These are phyloP conservation scores for Eupelmus urozonus DNA, from an alignment of 2,888 invertebrate genomes.

Conservation along the genomic window DNA sequence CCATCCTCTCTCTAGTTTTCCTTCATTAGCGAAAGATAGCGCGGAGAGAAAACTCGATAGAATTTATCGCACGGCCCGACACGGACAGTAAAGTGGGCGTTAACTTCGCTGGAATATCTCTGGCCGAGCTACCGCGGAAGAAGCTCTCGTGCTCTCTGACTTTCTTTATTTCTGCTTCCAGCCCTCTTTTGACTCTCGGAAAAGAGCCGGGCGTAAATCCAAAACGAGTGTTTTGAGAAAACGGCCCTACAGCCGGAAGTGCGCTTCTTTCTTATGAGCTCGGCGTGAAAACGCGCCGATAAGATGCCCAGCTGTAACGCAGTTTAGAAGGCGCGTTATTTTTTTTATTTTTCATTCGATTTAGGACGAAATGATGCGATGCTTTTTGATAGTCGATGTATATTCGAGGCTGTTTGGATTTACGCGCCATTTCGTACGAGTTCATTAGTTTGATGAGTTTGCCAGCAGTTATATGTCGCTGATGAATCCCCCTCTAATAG, in stretches of 20 bases:
- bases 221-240: constrained; percentile 54
- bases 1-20: constrained; percentile 31
- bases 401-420: constrained; percentile 1
- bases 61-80: constrained; percentile 53
- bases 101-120: constrained; percentile 36
- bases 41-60: constrained; percentile 55
- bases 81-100: constrained; percentile 60
- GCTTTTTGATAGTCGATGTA: no score
- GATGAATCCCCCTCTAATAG: not conserved
- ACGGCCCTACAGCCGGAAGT: constrained; percentile 4
- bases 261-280: no score
- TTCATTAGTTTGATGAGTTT: constrained; percentile 31
- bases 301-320: no score
- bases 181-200: not conserved
- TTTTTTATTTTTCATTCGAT: no score
- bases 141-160: constrained; percentile 13
- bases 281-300: no score
- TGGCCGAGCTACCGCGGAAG: not conserved
- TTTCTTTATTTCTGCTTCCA: constrained; percentile 44
- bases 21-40: constrained; percentile 49
- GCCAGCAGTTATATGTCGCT: not conserved
- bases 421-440: not conserved
- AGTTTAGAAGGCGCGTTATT: no score
- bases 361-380: no score
- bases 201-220: constrained; percentile 44